A percentile compares a stretch with the other conserved stretches of the same genome.
These are phyloP conservation scores for Carollia perspicillata DNA, from an alignment of 2,113 vertebrate species.

Conservation along the genomic window DNA sequence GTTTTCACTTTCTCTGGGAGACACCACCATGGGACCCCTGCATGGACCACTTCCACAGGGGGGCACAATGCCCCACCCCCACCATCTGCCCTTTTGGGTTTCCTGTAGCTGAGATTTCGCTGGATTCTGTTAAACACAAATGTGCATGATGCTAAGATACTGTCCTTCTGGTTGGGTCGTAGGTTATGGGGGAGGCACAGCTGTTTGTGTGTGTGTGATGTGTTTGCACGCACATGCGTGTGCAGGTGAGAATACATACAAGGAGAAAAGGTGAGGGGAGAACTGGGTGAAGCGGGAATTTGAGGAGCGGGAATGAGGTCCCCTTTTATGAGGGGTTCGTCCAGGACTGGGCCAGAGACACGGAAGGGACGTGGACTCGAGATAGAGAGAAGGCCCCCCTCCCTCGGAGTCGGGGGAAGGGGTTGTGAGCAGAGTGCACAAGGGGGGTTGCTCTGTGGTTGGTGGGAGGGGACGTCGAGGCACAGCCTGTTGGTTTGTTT, in stretches of 20 bases:
- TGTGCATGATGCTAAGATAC: accelerated
- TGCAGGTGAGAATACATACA: background rate
- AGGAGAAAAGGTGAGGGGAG: background rate
- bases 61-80: background rate
- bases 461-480: background rate
- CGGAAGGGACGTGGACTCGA: accelerated
- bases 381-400: background rate
- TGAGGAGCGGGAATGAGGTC: background rate
- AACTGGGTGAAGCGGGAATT: background rate
- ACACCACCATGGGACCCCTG: background rate
- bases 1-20: background rate
- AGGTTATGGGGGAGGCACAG: background rate
- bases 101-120: background rate
- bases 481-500: background rate
- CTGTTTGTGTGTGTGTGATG: background rate
- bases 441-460: accelerated
- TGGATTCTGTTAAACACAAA: accelerated
- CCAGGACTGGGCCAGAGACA: background rate
- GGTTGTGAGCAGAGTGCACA: background rate
- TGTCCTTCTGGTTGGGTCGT: background rate
- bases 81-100: background rate
- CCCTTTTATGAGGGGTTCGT: background rate
- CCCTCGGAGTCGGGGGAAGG: background rate
- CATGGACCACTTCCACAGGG: no score
- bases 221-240: background rate